These are phyloP conservation scores for Drosophila formosana DNA, from an alignment of 2,888 invertebrate species.

Conservation along the genomic window DNA sequence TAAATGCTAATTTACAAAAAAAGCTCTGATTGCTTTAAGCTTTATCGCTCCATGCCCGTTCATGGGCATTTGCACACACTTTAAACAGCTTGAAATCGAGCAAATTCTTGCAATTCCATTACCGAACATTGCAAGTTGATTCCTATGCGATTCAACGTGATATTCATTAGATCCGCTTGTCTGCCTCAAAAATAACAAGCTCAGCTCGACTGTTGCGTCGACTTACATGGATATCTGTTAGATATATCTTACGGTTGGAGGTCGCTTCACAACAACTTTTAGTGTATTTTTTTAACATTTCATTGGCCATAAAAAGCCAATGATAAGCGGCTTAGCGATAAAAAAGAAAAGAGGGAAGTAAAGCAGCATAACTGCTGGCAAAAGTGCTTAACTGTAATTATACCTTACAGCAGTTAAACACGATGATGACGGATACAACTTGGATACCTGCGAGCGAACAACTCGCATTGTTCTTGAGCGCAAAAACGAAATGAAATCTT, in stretches of 20 bases:
- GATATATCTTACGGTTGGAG: neutral
- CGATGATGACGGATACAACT: conserved; percentile 12
- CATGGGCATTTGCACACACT: neutral
- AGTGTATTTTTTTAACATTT: conserved; percentile 14
- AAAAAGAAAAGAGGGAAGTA: conserved; percentile 1
- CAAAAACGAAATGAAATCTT: conserved; percentile 7
- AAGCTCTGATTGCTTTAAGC: neutral
- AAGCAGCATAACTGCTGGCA: conserved; percentile 8
- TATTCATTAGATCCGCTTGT: neutral
- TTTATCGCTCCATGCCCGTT: neutral
- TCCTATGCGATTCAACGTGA: neutral
- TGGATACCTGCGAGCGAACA: neutral
- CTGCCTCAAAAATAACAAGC: neutral
- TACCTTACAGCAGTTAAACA: conserved; percentile 15
- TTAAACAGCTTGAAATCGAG: neutral
- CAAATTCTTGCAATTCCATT: neutral
- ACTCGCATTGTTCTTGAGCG: conserved; percentile 22
- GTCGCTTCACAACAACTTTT: neutral
- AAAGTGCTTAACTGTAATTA: conserved; percentile 30
- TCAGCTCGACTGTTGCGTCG: conserved; percentile 1
- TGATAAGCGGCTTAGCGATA: conserved; percentile 32
- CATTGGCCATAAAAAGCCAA: conserved; percentile 27
- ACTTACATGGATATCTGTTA: neutral
- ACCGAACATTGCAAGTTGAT: neutral
- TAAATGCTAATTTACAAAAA: neutral